Conservation (phyloP, 2,113 vertebrate genomes). For the Haplochromis burtoni region DNA sequence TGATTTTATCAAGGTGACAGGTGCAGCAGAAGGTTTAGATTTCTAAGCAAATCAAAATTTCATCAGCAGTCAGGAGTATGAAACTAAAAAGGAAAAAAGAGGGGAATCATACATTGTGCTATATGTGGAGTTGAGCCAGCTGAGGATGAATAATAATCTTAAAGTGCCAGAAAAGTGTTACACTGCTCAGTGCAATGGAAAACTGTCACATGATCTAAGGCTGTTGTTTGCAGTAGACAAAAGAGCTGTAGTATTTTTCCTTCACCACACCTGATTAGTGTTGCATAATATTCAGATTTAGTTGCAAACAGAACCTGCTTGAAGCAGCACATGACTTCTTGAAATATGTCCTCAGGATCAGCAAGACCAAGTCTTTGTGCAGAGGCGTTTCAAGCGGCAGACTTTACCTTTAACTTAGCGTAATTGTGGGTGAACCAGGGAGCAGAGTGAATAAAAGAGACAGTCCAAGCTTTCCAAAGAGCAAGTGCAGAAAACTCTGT, state of each 20-base stretch:
- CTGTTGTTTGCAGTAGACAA: background rate
- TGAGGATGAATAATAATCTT: background rate
- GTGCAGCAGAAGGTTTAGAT: background rate
- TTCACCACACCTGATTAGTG: background rate
- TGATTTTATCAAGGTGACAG: background rate
- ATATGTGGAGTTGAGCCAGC: background rate
- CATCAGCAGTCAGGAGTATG: background rate
- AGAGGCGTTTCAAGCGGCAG: background rate
- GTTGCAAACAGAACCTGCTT: background rate
- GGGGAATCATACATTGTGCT: background rate
- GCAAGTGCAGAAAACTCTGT: background rate
- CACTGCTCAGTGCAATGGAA: background rate
- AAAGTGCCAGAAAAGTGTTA: background rate
- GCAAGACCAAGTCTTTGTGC: background rate
- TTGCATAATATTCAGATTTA: background rate
- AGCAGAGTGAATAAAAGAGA: background rate
- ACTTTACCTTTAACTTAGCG: background rate
- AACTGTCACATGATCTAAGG: background rate
- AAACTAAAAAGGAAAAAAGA: background rate
- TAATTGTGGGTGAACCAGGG: background rate
- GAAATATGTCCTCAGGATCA: background rate
- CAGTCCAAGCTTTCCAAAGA: background rate
- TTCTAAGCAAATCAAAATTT: background rate
- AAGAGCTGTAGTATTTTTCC: background rate
- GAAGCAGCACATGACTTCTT: background rate